phyloP scores from a whole-genome alignment of 2,797 vertebrate genomes.

The Acanthis flammea region DNA sequence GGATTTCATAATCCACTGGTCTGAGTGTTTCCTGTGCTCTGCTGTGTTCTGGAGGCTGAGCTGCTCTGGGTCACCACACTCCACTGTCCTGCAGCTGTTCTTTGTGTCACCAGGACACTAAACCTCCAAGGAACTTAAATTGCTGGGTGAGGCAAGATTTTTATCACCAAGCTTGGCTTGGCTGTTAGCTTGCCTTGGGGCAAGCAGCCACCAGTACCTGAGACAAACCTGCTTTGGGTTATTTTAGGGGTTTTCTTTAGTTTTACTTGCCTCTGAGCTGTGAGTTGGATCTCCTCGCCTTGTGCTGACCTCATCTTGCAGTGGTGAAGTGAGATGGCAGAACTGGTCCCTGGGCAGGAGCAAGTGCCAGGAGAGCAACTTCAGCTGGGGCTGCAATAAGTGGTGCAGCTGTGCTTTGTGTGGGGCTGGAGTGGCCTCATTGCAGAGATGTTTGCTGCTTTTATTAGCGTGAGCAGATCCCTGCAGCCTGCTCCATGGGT shows the following conservation, averaged over 20 bases:
- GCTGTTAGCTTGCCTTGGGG: neutral
- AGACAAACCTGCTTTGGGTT: neutral
- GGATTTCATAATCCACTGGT: neutral
- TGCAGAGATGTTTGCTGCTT: neutral
- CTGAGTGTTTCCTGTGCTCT: neutral
- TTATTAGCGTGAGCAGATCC: neutral
- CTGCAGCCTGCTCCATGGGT: neutral
- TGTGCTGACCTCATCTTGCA: neutral
- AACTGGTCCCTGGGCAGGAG: neutral
- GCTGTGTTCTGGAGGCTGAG: neutral
- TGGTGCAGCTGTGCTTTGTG: neutral
- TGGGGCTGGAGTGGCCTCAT: neutral
- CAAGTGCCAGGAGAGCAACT: neutral
- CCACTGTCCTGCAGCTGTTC: neutral
- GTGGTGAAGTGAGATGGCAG: neutral
- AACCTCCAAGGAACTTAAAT: neutral
- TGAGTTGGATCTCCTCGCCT: neutral
- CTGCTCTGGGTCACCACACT: neutral
- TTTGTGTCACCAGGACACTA: neutral
- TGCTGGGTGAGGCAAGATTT: neutral
- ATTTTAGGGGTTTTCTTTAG: neutral
- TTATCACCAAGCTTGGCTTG: neutral
- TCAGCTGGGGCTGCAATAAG: neutral
- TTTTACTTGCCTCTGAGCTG: neutral
- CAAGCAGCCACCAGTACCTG: neutral